Evolutionary conservation across 2,113 vertebrate genomes (phyloP), one percentile per base, ranked within the genome.

Genomic region (Phasianus colchicus): DNA sequence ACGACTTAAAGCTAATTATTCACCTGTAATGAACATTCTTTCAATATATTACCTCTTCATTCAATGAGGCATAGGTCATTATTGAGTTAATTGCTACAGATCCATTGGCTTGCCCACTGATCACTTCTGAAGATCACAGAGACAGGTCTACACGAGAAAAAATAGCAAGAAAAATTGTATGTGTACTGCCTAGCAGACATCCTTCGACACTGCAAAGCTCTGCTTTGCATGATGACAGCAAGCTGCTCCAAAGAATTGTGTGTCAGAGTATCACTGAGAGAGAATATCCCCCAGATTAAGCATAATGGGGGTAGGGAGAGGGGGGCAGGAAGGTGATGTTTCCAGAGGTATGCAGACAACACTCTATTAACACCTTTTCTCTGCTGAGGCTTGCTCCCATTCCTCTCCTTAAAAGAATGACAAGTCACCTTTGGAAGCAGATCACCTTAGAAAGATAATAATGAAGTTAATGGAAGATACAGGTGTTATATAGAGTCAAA

Each of bases 1-100:
- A 73, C 76, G 54, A 61, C 57, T 75, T 78, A 92, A 92, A 91
- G 63, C 54, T 79, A 58, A 83, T 86, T 93, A 48, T 65, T 90
- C 65, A 72, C 50, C 80, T 95, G 52, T 77, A 70, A 87, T 48
- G 52, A 36, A 80, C 85, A 48, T 69, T 83, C 25, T 85, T 58
- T 25, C 75, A 66, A 20, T 75, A 48, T 78, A 48, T 67, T 92
- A 66, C 65, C 13, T 74, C 64, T 79, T 38, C 72, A 77, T 66
- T 29, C 7, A 67, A 47, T n/a, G n/a, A 21, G 57, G 45, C 72
- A 84, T 20, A 79, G 63, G 54, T 32, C 38, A 54, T 61, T 64
- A 36, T 16, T 52, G 14, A 58, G 40, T 30, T 75, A 94, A 79
- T 79, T 82, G 54, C 63, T 2, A 11, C 52, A 79, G n/a, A 24